A percentile compares a stretch with the other conserved stretches of the same genome.
These are phyloP conservation scores for Heteromyza rotundicornis DNA, from an alignment of 2,888 invertebrate species.

Conservation along the genomic window DNA sequence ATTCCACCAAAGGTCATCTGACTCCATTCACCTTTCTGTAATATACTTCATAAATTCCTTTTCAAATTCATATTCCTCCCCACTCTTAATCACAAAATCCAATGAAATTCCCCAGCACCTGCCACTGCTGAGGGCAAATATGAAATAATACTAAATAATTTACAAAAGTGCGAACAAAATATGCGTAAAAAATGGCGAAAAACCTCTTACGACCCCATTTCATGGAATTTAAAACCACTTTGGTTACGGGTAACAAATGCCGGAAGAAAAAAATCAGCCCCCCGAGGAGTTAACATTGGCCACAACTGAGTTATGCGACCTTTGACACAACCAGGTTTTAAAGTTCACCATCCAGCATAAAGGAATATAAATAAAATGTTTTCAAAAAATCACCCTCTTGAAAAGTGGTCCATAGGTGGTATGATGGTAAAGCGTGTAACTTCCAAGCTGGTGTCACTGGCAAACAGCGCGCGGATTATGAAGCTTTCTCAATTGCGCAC, in stretches of 20 bases:
- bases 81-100: too few relatives aligned
- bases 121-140: slow-evolving; percentile 12
- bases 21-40: not conserved
- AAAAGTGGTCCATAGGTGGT: not conserved
- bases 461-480: not conserved
- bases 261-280: slow-evolving; percentile 17
- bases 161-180: slow-evolving; percentile 57
- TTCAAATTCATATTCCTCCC: not conserved
- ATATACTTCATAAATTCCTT: not conserved
- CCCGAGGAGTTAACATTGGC: slow-evolving; percentile 40
- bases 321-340: slow-evolving; percentile 35
- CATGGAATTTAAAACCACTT: slow-evolving; percentile 61
- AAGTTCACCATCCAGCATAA: slow-evolving; percentile 9
- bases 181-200: slow-evolving; percentile 51
- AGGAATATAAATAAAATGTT: slow-evolving; percentile 21
- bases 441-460: not conserved
- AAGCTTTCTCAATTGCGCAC: not conserved
- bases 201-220: slow-evolving; percentile 54
- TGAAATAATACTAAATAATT: slow-evolving; percentile 55
- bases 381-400: slow-evolving; percentile 18
- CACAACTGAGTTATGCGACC: slow-evolving; percentile 52
- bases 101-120: slow-evolving; percentile 6
- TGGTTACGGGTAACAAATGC: slow-evolving; percentile 28
- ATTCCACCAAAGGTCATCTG: not conserved
- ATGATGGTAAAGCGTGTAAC: slow-evolving; percentile 4